Conservation (phyloP, 2,113 vertebrate genomes). For the Donacobius atricapilla region DNA sequence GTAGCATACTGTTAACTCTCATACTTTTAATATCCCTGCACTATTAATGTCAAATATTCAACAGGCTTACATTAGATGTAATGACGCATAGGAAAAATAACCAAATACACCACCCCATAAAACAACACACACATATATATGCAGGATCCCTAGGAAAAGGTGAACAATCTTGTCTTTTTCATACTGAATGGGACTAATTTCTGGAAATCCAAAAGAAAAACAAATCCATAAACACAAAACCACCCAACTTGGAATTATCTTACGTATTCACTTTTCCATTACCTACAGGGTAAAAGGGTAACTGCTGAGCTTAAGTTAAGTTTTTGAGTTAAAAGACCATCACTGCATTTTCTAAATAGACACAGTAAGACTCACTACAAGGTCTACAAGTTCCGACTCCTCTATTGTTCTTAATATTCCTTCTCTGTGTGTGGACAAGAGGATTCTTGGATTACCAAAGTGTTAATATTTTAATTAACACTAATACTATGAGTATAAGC, state of each 20-base stretch:
- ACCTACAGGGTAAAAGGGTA: not conserved
- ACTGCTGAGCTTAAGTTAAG: not conserved
- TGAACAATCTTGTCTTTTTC: not conserved
- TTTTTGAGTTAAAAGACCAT: not conserved
- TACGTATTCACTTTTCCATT: not conserved
- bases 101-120: not conserved
- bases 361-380: not conserved
- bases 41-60: not conserved
- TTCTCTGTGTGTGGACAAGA: not conserved
- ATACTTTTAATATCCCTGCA: not conserved
- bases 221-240: not conserved
- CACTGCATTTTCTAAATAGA: not conserved
- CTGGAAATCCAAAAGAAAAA: not conserved
- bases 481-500: not conserved
- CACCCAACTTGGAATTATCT: not conserved
- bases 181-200: not conserved
- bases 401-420: not conserved
- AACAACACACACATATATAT: not conserved
- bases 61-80: not conserved
- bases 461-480: not conserved
- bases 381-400: not conserved
- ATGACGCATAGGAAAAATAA: not conserved
- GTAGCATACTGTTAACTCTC: not conserved
- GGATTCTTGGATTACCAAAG: not conserved
- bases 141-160: not conserved